Evolutionary conservation across 1,140 invertebrate species (phyloP), one percentile per base, ranked within the genome.

Genomic region (Oscheius sp.): DNA sequence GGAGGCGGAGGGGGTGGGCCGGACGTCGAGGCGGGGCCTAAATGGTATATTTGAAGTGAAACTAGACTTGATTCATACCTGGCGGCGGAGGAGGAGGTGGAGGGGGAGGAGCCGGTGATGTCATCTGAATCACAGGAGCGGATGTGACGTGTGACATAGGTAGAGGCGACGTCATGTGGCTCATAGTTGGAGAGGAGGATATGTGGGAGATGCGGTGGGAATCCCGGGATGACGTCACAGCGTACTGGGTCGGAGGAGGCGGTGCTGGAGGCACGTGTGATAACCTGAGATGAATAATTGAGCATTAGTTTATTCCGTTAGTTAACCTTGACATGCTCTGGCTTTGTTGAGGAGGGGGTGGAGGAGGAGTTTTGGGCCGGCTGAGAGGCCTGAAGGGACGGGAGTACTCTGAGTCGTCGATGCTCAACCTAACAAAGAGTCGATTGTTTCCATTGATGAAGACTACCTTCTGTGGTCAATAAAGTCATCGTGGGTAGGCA

Each of bases 331-430:
- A 23, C 49, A 55, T 23, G 49, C 49, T 55, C 49, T 55, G 49
- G 35, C 52, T 68, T 49, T 34, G 67, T 32, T n/a, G 52, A 42
- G 67, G 67, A 42, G 67, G 67, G 13, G 67, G 67, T 42, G 67
- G 67, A 38, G 67, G 69, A 20, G 68, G 68, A 35, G 38, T 83
- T 68, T 82, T 82, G 3, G 80, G 80, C 31, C 80, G 49, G 18
- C 79, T 45, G 3, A 78, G 49, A 13, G 68, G 70, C 55, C 74
- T 59, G 61, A 68, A 76, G 20, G 78, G 74, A n/a, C 72, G 26
- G 10, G 79, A 77, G 55, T 82, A 82, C 31, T 83, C 79, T 10
- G 26, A 58, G 31, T 75, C 73, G 32, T 73, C 42, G 7, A 36
- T 74, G 13, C 49, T 63, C 46, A 20, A 20, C 61, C 36, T 32